Evolutionary conservation across 2,797 vertebrate genomes (phyloP), one percentile per base, ranked within the genome.

Genomic region (Melanogrammus aeglefinus): DNA sequence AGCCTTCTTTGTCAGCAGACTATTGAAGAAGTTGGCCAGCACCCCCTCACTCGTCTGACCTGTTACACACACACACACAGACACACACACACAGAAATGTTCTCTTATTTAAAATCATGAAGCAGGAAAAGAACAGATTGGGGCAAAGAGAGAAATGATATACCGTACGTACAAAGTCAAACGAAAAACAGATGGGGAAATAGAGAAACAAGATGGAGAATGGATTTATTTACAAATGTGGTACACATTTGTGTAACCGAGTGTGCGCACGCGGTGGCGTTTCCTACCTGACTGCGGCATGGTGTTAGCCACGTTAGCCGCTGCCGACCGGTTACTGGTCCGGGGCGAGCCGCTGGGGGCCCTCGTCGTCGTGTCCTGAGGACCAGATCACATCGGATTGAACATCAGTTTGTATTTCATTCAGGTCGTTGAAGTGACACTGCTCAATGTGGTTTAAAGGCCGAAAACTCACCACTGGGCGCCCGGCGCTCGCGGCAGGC

Each of bases 11-110:
- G 96, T 99, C 91, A 99, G 90, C 86, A 99, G 95, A 85, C 98
- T 99, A 88, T 99, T 99, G 88, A 99, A 99, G 93, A 99, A 99
- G 89, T 99, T 99, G 78, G 98, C 97, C 90, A 99, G 91, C 77
- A 99, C 98, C 3, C 98, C 98, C 93, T 99, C 98, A 41, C 96
- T 99, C 83, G 98, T 98, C 88, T 98, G 97, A 93, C 98, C 98
- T 93, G 96, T 92, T 96, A 81, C 51, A 85, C 1, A 74, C 51
- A 77, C 35, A 51, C 75, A 38, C 44, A n/a, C 14, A 63, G 66
- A 83, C 72, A 84, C 72, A 69, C 75, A 70, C 29, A 36, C 36
- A 81, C 13, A 51, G 14, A 51, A 14, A 51, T 8, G 36, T 38
- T 8, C 9, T 41, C 12, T 10, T 10, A 41, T 41, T 31, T n/a